phyloP scores from a whole-genome alignment of 2,888 invertebrate genomes.

The Eueremaeus valkanovi region DNA sequence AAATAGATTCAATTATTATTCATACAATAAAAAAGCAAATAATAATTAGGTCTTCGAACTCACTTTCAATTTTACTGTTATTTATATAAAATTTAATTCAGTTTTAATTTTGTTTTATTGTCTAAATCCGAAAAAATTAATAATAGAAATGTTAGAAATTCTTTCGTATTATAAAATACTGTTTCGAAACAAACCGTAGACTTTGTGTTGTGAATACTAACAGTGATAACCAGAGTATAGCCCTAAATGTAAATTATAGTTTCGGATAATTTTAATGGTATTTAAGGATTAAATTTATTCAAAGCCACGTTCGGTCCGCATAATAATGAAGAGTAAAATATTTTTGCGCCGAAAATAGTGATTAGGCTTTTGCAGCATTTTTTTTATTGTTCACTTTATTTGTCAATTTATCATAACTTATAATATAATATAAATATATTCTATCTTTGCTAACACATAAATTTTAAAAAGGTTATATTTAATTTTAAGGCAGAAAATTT shows the following conservation, averaged over 20 bases:
- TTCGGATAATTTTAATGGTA: not conserved
- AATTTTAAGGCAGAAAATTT: not conserved
- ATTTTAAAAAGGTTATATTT: too few relatives aligned
- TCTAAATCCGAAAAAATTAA: not conserved
- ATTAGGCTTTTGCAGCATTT: not conserved
- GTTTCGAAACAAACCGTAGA: not conserved
- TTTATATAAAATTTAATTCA: conserved; percentile 1
- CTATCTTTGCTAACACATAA: too few relatives aligned
- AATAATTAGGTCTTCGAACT: conserved; percentile 1
- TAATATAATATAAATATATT: too few relatives aligned
- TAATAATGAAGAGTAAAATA: not conserved
- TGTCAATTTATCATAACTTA: not conserved
- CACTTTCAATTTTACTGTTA: conserved; percentile 14
- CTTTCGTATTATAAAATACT: too few relatives aligned
- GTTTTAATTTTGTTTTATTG: not conserved
- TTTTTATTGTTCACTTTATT: not conserved
- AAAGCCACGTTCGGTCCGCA: not conserved
- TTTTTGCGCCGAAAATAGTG: not conserved
- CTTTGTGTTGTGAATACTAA: not conserved
- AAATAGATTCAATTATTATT: not conserved
- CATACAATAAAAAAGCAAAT: not conserved
- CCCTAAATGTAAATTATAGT: not conserved
- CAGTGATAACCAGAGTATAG: not conserved
- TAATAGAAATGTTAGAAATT: too few relatives aligned
- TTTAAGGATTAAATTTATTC: not conserved